phyloP scores from a whole-genome alignment of 2,888 invertebrate genomes.

The Cantharis nigra region DNA sequence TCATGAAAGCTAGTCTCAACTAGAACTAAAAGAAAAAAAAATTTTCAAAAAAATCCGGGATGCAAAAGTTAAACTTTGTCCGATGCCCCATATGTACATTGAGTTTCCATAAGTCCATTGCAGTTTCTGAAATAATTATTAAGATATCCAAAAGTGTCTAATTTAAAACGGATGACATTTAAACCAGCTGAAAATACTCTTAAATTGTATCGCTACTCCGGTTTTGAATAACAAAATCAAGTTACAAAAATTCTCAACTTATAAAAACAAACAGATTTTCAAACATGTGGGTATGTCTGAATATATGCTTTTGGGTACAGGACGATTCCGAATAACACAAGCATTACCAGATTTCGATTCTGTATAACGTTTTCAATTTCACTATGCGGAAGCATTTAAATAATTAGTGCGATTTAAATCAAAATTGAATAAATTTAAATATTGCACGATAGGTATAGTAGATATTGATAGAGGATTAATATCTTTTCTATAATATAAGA shows the following conservation, averaged over 20 bases:
- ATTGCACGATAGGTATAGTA: background rate
- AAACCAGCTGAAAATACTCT: background rate
- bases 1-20: too few species aligned
- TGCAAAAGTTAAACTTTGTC: too few species aligned
- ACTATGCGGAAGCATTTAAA: background rate
- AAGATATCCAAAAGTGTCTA: background rate
- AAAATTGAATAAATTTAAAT: background rate
- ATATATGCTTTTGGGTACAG: background rate
- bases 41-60: too few species aligned
- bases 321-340: background rate
- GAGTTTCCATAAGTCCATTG: background rate
- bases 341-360: background rate
- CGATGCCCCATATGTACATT: too few species aligned
- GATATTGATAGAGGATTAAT: too few species aligned
- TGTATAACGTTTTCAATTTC: background rate
- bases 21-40: too few species aligned
- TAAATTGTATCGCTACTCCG: background rate
- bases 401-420: background rate
- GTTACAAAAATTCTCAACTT: background rate
- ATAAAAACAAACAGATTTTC: background rate
- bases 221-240: background rate
- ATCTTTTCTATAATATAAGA: too few species aligned
- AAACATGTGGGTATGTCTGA: background rate
- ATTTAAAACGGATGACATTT: background rate
- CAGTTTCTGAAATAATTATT: background rate